Evolutionary conservation across 1,140 invertebrate species (phyloP).

Genomic region (Habropoda laboriosa): DNA sequence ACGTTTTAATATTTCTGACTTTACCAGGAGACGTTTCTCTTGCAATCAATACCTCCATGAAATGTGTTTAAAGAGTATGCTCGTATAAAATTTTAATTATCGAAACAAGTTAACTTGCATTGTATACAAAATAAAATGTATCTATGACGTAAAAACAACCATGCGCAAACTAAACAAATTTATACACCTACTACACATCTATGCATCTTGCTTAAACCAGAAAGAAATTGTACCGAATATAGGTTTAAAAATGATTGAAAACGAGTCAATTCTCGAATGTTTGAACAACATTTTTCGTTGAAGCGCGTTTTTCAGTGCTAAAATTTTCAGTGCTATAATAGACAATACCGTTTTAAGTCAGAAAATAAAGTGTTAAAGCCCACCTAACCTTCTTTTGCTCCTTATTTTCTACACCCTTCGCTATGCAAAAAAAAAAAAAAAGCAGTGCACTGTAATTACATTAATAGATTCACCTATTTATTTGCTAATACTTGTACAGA

Average conservation of each 20-base stretch:
- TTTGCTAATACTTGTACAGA: neutral
- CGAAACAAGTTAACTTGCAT: no score
- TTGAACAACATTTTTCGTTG: neutral
- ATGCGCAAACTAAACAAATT: neutral
- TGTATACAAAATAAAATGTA: neutral
- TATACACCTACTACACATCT: neutral
- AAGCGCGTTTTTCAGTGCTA: neutral
- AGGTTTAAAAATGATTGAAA: neutral
- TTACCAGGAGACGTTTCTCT: neutral
- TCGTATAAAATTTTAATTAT: neutral
- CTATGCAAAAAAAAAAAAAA: neutral
- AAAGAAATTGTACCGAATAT: neutral
- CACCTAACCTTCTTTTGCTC: constrained; percentile 3
- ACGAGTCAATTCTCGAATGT: neutral
- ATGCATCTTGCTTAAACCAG: no score
- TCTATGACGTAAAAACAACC: neutral
- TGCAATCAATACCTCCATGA: neutral
- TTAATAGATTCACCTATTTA: neutral
- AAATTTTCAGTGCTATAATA: neutral
- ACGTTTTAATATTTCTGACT: neutral
- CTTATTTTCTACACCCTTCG: neutral
- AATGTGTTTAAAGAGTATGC: neutral
- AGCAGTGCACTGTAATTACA: neutral
- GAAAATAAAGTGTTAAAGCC: neutral
- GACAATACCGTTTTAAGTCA: neutral